Evolutionary conservation across 2,113 vertebrate species (phyloP), one percentile per base, ranked within the genome.

Genomic region (Nyctibius bracteatus): DNA sequence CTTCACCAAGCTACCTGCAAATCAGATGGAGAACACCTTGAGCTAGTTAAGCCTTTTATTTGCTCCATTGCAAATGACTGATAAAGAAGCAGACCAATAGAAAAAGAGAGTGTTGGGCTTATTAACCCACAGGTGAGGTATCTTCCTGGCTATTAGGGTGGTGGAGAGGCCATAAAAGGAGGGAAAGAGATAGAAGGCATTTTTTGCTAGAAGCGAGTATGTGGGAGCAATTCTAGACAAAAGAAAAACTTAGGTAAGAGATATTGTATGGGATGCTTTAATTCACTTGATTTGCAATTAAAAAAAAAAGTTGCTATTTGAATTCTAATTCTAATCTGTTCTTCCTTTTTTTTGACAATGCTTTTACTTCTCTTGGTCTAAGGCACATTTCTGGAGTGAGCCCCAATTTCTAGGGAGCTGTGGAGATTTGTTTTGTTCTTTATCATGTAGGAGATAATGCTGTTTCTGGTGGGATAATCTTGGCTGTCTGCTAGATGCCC

Each of bases 141-240:
- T 33, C 8, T 47, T 86, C 37, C 35, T 81, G 35, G 27, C 30
- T 25, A 24, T 63, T 49, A 72, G 52, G 35, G 37, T 39, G 30
- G 49, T 52, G 35, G 43, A 33, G 25, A 59, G 39, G 12, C 28
- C 84, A 27, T 55, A 62, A 79, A 92, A 75, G 62, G 16, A 78
- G 28, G 7, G 55, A 67, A 51, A 85, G 18, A 3, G 1, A 4
- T 0, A 0, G 11, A 47, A 63, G 7, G 1, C 0, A 22, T 28
- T 57, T 75, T 75, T 28, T 20, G 3, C 74, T 4, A 37, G 20
- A 85, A 90, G 74, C 8, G 1, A 61, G 9, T 9, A 35, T 0
- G 1, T 9, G 27, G 65, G n/a, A 78, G n/a, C 12, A 9, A 16
- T 49, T 44, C 67, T 18, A 35, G 8, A 27, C 13, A 23, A 14